A percentile compares a stretch with the other conserved stretches of the same genome.
These are phyloP conservation scores for Geotrypetes seraphini DNA, from an alignment of 2,797 vertebrate genomes.

Conservation along the genomic window DNA sequence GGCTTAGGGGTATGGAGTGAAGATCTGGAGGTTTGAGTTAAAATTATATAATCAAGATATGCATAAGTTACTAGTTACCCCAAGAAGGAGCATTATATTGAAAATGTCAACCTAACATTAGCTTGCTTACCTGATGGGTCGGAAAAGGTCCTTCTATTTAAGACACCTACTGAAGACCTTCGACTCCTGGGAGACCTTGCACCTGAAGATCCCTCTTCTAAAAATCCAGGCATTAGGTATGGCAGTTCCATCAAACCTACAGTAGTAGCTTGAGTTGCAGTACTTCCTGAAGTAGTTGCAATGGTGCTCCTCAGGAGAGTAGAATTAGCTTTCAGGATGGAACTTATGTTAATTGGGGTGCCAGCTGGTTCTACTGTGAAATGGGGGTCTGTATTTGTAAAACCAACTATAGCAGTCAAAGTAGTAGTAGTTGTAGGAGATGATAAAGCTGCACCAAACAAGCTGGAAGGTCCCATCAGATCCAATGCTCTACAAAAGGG, in stretches of 20 bases:
- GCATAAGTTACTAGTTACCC: too few species aligned
- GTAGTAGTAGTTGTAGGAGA: too few species aligned
- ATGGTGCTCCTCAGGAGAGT: fast-evolving
- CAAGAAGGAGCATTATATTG: too few species aligned
- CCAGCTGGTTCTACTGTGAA: fast-evolving
- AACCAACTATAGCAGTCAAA: too few species aligned
- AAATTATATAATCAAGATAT: too few species aligned
- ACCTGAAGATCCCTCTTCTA: background rate
- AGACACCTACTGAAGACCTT: background rate
- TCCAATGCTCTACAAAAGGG: slow-evolving; percentile 54
- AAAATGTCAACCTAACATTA: too few species aligned
- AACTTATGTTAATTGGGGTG: fast-evolving
- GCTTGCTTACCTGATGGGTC: slow-evolving; percentile 5
- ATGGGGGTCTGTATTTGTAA: fast-evolving
- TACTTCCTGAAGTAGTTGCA: background rate
- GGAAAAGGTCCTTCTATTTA: background rate
- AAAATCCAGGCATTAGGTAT: background rate
- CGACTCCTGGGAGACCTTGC: background rate
- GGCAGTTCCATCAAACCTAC: background rate
- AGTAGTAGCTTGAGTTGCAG: background rate
- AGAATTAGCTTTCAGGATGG: fast-evolving
- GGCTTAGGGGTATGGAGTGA: too few species aligned
- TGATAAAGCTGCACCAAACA: background rate
- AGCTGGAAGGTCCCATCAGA: slow-evolving; percentile 21
- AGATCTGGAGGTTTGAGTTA: too few species aligned